Evolutionary conservation across 2,888 invertebrate species (phyloP).

Genomic region (Mellilla xanthometata): DNA sequence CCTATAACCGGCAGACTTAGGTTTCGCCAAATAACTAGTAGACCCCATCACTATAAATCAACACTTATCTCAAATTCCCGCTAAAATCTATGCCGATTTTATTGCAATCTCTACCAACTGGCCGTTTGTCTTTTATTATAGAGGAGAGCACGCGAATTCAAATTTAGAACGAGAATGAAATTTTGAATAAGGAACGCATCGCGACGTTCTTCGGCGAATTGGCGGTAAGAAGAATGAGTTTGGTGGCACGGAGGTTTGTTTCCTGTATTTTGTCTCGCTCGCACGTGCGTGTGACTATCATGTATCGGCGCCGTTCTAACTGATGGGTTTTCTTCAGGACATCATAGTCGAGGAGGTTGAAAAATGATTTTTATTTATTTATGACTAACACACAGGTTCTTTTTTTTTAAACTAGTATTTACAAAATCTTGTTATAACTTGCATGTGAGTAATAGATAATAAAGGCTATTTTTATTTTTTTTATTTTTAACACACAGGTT

Average conservation of each 20-base stretch:
- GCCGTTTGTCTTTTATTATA: conserved; percentile 21
- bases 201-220: conserved; percentile 43
- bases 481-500: no score
- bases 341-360: conserved; percentile 45
- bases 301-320: conserved; percentile 48
- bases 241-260: conserved; percentile 49
- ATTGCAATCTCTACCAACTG: conserved; percentile 28
- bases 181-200: conserved; percentile 43
- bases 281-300: conserved; percentile 35
- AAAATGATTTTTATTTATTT: no score
- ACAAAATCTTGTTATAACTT: no score
- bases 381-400: no score
- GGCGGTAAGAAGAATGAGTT: conserved; percentile 58
- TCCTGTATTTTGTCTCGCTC: conserved; percentile 64
- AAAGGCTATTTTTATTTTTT: no score
- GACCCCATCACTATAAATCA: conserved; percentile 64
- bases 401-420: no score
- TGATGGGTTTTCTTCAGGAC: conserved; percentile 62
- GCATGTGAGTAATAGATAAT: no score
- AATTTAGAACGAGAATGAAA: conserved; percentile 34
- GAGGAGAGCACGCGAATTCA: conserved; percentile 19
- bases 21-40: conserved; percentile 70
- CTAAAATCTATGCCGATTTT: conserved; percentile 39
- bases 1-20: conserved; percentile 61
- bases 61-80: conserved; percentile 33